These are phyloP conservation scores for Chelonia mydas DNA, from an alignment of 2,797 vertebrate genomes.

Conservation along the genomic window DNA sequence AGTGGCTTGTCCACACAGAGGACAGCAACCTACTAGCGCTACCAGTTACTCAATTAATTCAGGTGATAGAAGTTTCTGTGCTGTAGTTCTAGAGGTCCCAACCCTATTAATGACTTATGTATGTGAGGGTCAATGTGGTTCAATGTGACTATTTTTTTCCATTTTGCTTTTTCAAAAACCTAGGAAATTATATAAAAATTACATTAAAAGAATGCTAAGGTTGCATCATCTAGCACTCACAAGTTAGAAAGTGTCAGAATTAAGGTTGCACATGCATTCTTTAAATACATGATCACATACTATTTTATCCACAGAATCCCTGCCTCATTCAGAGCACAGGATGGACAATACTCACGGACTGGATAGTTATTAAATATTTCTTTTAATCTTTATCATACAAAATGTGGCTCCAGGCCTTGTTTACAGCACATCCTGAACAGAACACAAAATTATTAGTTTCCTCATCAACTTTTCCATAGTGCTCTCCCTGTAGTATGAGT, in stretches of 20 bases:
- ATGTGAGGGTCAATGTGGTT: background rate
- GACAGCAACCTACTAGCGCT: background rate
- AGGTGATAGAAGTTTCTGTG: rapidly evolving
- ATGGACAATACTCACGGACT: slow-evolving; percentile 1
- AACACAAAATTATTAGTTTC: background rate
- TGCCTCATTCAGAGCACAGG: background rate
- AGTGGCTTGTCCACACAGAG: rapidly evolving
- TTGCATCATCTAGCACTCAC: background rate
- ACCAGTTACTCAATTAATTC: rapidly evolving
- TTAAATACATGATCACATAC: background rate
- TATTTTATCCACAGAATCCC: background rate
- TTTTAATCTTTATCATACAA: background rate
- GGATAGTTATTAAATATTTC: background rate
- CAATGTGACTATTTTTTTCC: rapidly evolving
- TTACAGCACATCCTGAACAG: background rate
- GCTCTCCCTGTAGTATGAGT: background rate
- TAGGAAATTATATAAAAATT: slow-evolving; percentile 18
- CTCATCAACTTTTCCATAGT: slow-evolving; percentile 46
- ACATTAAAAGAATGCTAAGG: slow-evolving; percentile 32
- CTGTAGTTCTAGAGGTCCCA: background rate
- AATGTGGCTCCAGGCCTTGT: background rate
- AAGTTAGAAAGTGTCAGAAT: slow-evolving; percentile 20
- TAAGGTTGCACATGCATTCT: slow-evolving; percentile 28
- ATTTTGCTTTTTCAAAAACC: slow-evolving; percentile 31
- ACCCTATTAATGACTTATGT: rapidly evolving